Percentiles rank a stretch among this genome's conserved stretches.
Conservation (phyloP, 2,113 vertebrate species). For the Percopsis transmontana region DNA sequence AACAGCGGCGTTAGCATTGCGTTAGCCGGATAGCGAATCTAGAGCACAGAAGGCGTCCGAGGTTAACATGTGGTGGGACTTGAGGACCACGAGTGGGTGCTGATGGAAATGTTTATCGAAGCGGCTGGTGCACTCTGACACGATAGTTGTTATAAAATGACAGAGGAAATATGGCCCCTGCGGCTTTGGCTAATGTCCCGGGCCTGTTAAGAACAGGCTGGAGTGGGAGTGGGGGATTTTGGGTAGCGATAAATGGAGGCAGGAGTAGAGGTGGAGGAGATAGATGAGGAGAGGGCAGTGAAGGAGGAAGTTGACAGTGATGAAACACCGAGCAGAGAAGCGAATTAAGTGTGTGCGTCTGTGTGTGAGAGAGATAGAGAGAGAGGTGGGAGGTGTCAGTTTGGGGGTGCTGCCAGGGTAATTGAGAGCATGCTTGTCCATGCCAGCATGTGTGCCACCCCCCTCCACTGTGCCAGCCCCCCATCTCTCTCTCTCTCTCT, state of each 20-base stretch:
- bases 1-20: slow-evolving; percentile 34
- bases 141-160: slow-evolving; percentile 46
- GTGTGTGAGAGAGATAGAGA: slow-evolving; percentile 12
- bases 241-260: slow-evolving; percentile 42
- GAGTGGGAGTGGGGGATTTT: not conserved
- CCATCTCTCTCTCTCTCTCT: not conserved
- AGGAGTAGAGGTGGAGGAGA: slow-evolving; percentile 1
- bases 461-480: not conserved
- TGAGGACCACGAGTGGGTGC: slow-evolving; percentile 44
- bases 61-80: slow-evolving; percentile 48
- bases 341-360: slow-evolving; percentile 45
- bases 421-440: slow-evolving; percentile 54
- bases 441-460: slow-evolving; percentile 42
- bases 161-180: slow-evolving; percentile 33
- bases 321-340: slow-evolving; percentile 64
- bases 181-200: slow-evolving; percentile 33
- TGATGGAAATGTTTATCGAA: slow-evolving; percentile 56
- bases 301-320: slow-evolving; percentile 72
- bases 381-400: slow-evolving; percentile 7
- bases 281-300: slow-evolving; percentile 47
- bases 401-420: slow-evolving; percentile 54
- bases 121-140: slow-evolving; percentile 36
- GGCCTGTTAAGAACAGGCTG: slow-evolving; percentile 28
- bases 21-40: slow-evolving; percentile 15
- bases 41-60: not conserved